phyloP scores from a whole-genome alignment of 2,888 invertebrate species.

The Epirrhoe alternata region DNA sequence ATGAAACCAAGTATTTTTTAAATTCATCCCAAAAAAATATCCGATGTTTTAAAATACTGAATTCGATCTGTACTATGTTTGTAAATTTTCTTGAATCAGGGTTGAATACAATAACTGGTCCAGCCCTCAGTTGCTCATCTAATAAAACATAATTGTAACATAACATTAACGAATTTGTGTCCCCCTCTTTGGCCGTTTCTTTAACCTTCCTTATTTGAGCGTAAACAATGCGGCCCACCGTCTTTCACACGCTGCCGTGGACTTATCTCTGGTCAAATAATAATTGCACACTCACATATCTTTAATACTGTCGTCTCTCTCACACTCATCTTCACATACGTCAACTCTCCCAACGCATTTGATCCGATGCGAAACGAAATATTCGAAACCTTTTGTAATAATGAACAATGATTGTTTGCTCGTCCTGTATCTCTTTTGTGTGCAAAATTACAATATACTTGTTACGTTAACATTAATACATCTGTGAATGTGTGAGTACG shows the following conservation, averaged over 20 bases:
- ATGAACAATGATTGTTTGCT: conserved; percentile 85
- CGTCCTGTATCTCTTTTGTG: conserved; percentile 83
- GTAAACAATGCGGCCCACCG: conserved; percentile 81
- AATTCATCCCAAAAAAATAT: conserved; percentile 14
- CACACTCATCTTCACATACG: conserved; percentile 70
- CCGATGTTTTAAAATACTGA: conserved; percentile 33
- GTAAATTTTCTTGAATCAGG: conserved; percentile 41
- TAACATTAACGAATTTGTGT: conserved; percentile 70
- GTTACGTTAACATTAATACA: conserved; percentile 79
- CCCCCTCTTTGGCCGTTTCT: conserved; percentile 69
- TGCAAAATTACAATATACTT: conserved; percentile 85
- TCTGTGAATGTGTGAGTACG: conserved; percentile 75
- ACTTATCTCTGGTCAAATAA: conserved; percentile 85
- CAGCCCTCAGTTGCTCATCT: conserved; percentile 59
- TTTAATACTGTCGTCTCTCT: conserved; percentile 62
- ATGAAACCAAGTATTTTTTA: conserved; percentile 10
- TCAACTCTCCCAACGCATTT: conserved; percentile 78
- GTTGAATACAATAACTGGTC: conserved; percentile 52
- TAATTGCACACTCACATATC: conserved; percentile 80
- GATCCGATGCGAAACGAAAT: conserved; percentile 83
- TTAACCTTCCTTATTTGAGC: conserved; percentile 82
- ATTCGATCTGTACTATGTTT: conserved; percentile 42
- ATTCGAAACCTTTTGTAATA: conserved; percentile 84
- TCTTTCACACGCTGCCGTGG: conserved; percentile 83
- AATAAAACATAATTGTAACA: conserved; percentile 72